Percentiles rank a stretch among this genome's conserved stretches.
Evolutionary conservation across 2,113 vertebrate species (phyloP).

Genomic region (Regulus satrapa): DNA sequence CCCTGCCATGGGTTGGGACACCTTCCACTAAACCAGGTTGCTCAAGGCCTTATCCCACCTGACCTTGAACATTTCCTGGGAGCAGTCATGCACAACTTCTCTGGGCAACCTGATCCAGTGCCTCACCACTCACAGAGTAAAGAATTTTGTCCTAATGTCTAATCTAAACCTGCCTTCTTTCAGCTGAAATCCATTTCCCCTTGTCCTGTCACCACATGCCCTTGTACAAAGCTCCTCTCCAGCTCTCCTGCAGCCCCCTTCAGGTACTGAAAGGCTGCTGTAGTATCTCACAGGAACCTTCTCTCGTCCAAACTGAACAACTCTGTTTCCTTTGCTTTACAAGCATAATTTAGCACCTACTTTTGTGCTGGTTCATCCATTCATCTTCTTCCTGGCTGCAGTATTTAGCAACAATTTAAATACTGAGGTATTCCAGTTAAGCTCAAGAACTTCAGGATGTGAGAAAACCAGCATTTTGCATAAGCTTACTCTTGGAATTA

Average conservation of each 20-base stretch:
- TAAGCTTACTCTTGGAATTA: neutral
- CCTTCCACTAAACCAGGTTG: neutral
- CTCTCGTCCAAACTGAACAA: neutral
- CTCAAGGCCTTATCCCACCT: neutral
- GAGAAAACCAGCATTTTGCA: neutral
- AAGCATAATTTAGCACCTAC: neutral
- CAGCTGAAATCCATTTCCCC: neutral
- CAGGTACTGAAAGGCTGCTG: neutral
- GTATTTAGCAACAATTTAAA: neutral
- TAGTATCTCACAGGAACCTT: neutral
- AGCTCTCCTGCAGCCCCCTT: neutral
- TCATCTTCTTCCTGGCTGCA: neutral
- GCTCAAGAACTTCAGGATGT: neutral
- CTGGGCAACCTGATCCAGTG: neutral
- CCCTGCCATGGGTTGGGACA: neutral
- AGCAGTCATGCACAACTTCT: neutral
- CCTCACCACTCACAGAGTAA: neutral
- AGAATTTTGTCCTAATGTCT: neutral
- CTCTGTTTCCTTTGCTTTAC: neutral
- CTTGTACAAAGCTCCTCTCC: neutral
- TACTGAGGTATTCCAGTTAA: neutral
- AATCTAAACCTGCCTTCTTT: neutral
- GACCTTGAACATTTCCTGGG: neutral
- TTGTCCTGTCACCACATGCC: neutral
- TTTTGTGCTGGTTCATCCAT: neutral